Conservation (phyloP, 2,113 vertebrate genomes). For the Capreolus pygargus region DNA sequence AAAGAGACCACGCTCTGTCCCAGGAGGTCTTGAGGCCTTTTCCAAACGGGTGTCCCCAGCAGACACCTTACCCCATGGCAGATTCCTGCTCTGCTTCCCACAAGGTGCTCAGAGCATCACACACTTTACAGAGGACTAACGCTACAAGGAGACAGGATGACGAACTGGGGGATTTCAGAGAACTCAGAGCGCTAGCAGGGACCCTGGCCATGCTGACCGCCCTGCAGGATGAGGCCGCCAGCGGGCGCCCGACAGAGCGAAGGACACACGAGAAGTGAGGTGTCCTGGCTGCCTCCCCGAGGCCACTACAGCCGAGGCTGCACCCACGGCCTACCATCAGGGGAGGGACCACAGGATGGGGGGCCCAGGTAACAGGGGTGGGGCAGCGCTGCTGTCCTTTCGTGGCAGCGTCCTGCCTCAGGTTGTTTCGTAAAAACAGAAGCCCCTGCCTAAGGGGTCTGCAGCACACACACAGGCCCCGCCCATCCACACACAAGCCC, state of each 20-base stretch:
- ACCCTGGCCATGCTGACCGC: accelerated
- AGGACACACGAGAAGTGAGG: accelerated
- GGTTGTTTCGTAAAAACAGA: not conserved
- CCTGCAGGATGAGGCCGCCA: accelerated
- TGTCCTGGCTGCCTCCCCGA: not conserved
- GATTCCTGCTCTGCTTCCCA: accelerated
- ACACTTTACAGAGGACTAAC: not conserved
- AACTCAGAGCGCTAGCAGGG: too few species aligned
- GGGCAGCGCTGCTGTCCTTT: accelerated
- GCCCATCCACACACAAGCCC: not conserved
- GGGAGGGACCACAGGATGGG: not conserved
- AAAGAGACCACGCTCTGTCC: not conserved
- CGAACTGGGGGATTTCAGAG: not conserved
- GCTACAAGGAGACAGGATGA: not conserved
- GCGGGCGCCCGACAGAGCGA: accelerated
- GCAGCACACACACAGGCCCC: not conserved
- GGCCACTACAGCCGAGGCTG: not conserved
- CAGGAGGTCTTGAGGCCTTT: not conserved
- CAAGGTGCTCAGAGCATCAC: not conserved
- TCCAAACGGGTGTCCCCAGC: not conserved
- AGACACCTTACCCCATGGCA: accelerated
- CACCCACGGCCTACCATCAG: accelerated
- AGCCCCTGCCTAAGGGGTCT: not conserved
- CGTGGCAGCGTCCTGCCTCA: accelerated
- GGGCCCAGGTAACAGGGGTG: accelerated